Evolutionary conservation across 2,888 invertebrate species (phyloP), one percentile per base, ranked within the genome.

Genomic region (Pammene fasciana): DNA sequence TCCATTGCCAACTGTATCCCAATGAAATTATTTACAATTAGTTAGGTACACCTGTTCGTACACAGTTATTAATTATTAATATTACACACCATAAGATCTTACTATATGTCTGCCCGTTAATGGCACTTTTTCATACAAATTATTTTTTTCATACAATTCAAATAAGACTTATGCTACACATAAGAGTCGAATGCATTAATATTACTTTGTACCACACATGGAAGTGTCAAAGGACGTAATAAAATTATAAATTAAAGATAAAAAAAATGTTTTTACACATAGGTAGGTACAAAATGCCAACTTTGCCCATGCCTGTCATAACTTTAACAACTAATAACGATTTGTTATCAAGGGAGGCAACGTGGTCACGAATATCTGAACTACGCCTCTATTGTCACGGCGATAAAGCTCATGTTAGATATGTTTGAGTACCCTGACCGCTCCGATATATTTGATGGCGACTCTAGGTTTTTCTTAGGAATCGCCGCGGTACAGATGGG

Each of bases 191-290:
- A 55, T 55, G 43, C 43, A 48, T 76, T 81, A 84, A 79, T 76
- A 81, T 85, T 87, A 88, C 78, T 89, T 90, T 90, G 89, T 89
- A 90, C 89, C 88, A 85, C 86, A 78, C 64, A 52, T 62, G 26
- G 16, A 61, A 41, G 43, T 54, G 50, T 43, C 41, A 34, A 68
- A 48, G 16, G 36, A 54, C 5, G 18, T 16, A 36, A 55, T 16
- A 18, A n/a, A 18, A 36, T 18, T 54, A 45, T 13, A 36, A 34
- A 18, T 26, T 43, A 70, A 72, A 65, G 71, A 72, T 68, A 68
- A 68, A 72, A 68, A 72, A 64, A 68, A 72, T 71, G 75, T 26
- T 73, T 73, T 68, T 77, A 68, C n/a, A 60, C 11, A 3, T 13
- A 16, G 26, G 26, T 26, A 26, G 26, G 26, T 26, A 26, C 4